Evolutionary conservation across 37 sponge, comb jelly and placozoan species (phyloP), one percentile per base, ranked within the genome.

Genomic region (Cliona cf. orientalis): DNA sequence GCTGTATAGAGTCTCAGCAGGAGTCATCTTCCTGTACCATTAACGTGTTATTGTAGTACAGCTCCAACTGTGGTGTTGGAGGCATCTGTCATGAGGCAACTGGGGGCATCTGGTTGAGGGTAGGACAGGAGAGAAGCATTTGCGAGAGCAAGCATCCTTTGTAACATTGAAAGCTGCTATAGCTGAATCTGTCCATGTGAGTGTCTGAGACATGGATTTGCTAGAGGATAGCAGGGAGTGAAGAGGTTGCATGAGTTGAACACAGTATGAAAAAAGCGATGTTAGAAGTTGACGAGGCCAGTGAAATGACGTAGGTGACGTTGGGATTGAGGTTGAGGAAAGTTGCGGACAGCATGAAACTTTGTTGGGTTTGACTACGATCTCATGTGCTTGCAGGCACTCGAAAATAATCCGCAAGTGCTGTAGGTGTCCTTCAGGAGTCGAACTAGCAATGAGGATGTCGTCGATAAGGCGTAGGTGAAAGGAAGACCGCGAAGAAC

Each of bases 31-130:
- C 87, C 82, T 2, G 28, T 42, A n/a, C 73, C 63, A 26, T 69
- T 38, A 26, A 72, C 65, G 44, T 53, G 41, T 41, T 87, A 80
- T 73, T 87, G 84, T 7, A 83, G 75, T 2, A 91, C 83, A 26
- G 73, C 86, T 33, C 79, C 74, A 23, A 86, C 78, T n/a, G 77
- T 67, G 4, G 49, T 83, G 84, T 77, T 66, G 44, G 82, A 89
- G 58, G 89, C 80, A 61, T 89, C 91, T 19, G 89, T 81, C 80
- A 77, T 88, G 42, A 88, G n/a, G 55, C 74, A 46, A 32, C 80
- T 81, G 2, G 81, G 78, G 57, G 84, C 84, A 5, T 79, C 71
- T 4, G 85, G 53, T 56, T 56, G 57, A 42, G 90, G 90, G 59
- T 89, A 44, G 33, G 57, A 5, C 1, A 89, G 69, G 38, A 89